Base-by-base conservation (phyloP, 1,140 invertebrate species). In the Ylistrum balloti region DNA sequence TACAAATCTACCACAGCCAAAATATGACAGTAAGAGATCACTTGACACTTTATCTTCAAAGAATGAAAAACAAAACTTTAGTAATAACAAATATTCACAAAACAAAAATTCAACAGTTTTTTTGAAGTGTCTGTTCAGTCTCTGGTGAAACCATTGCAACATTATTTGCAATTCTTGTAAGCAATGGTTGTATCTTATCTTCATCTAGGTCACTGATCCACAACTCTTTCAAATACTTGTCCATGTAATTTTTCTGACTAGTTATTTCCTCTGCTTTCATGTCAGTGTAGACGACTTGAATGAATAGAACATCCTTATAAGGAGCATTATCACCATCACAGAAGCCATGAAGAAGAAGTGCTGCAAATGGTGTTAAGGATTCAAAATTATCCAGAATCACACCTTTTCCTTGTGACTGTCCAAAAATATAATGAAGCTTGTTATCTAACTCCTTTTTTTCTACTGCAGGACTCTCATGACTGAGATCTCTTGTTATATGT, bases 251-350 rank as follows among this genome's bases (percentile, higher is more conserved):
- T 28, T 28, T 74, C 56, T 74, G 56, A n/a, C 56, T 74, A 28
- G 56, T 74, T 74, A 74, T n/a, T 17, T 74, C 56, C 56, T 33
- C 32, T 93, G 32, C 33, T 89, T 89, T 48, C 92, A 45, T 33
- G 90, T 94, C 89, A 17, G 89, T 91, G 87, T 93, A 91, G 38
- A 94, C 56, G 15, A 93, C 91, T 34, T 93, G 87, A 28, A 94
- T 89, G n/a, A 95, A 92, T 15, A 93, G 38, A 7, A 93, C 93
- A 56, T 94, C 87, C 89, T 95, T 95, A 85, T 93, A 94, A 15
- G 95, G 95, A 20, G 95, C 95, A 90, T 95, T 94, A 87, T 95
- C 95, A 34, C 92, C 92, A 88, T 95, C 95, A 90, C 95, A 95
- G 85, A 93, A 94, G 33, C 93, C 94, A 93, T 95, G 95, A 15